Conservation (phyloP, 2,888 invertebrate genomes). For the Drosophila nr. perissopoda region DNA sequence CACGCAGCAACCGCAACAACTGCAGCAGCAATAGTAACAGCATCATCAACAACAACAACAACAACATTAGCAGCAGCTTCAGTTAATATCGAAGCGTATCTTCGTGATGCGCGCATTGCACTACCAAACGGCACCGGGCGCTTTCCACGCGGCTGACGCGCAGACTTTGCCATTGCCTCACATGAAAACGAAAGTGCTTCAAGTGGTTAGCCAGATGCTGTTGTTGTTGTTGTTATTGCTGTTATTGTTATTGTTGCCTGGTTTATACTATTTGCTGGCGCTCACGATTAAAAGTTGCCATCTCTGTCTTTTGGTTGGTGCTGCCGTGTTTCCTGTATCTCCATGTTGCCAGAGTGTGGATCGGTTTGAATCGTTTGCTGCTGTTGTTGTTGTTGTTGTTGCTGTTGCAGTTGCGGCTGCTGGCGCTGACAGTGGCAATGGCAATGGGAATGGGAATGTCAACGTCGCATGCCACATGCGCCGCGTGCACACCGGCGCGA, state of each 20-base stretch:
- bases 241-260: conserved; percentile 25
- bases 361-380: conserved; percentile 47
- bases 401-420: conserved; percentile 27
- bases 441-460: conserved; percentile 50
- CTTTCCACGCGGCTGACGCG: conserved; percentile 71
- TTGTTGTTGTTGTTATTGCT: conserved; percentile 20
- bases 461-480: conserved; percentile 66
- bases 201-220: conserved; percentile 73
- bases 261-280: conserved; percentile 49
- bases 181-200: conserved; percentile 83
- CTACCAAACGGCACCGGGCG: conserved; percentile 65
- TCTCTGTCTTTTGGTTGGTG: conserved; percentile 41
- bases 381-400: conserved; percentile 34
- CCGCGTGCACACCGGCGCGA: conserved; percentile 58
- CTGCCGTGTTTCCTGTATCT: conserved; percentile 74
- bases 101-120: conserved; percentile 74
- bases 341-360: conserved; percentile 54
- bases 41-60: conserved; percentile 23
- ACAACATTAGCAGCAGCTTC: conserved; percentile 16
- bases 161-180: conserved; percentile 58
- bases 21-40: conserved; percentile 10
- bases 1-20: conserved; percentile 31
- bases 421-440: conserved; percentile 29
- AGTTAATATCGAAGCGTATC: conserved; percentile 57
- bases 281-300: conserved; percentile 60